Base-by-base conservation (phyloP, 2,888 invertebrate genomes). In the Norana najaformis region DNA sequence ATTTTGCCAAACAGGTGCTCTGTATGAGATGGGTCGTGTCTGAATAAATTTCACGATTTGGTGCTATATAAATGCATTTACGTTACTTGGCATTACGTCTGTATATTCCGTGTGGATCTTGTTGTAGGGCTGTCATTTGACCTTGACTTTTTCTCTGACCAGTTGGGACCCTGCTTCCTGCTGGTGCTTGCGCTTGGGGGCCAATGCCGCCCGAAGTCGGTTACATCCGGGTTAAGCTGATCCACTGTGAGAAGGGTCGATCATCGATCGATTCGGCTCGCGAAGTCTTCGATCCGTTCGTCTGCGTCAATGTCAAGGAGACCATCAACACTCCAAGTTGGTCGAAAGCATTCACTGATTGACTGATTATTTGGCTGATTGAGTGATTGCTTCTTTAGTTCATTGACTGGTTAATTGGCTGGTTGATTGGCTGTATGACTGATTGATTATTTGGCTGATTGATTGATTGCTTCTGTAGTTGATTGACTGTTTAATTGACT, bases 281-380 rank as follows among this genome's bases (percentile, higher is more conserved):
- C 30, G 69, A 41, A 18, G 83, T 83, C 83, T 38, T 83, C 39
- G 91, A 91, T 47, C 90, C 90, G 1, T 83, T 93, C 90, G 93
- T 95, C n/a, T 94, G 94, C 35, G 92, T 95, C 91, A 95, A 94
- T 92, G 94, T 95, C n/a, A 95, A 95, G 91, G 95, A 95, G 90
- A 93, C 94, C 11, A 37, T 90, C 30, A 93, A 93, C 88, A 93
- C 93, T 4, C 93, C 94, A 92, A 93, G 94, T 94, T 91, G 91
- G 90, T 83, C 16, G 36, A n/a, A n/a, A n/a, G n/a, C n/a, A n/a
- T 36, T 37, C 20, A 35, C 47, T 47, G 47, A 20, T 47, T 23
- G 53, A 53, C 83, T n/a, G 83, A 34, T 35, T 13, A 8, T 36
- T n/a, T 88, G 88, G 23, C 4, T 88, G 41, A 37, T 37, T 4